Evolutionary conservation across 2,113 vertebrate genomes (phyloP), one percentile per base, ranked within the genome.

Genomic region (Recurvirostra avosetta): DNA sequence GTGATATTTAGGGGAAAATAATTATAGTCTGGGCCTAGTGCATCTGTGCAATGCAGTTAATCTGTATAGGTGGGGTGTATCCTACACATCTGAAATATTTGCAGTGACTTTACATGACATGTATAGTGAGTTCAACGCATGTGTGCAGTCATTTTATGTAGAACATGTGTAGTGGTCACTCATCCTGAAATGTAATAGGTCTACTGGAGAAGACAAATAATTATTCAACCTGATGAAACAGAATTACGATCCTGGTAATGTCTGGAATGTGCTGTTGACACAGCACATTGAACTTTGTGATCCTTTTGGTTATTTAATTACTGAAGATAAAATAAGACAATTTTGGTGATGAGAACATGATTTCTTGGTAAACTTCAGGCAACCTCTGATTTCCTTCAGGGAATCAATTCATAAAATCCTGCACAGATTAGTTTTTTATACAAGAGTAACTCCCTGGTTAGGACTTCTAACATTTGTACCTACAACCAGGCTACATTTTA

Each of bases 141-240:
- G 34, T 16, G 34, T 16, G 34, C 8, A 52, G 8, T 16, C 19
- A 45, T 52, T 66, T 92, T 72, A 79, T 75, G 78, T 68, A 79
- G 19, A 73, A 6, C 11, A 40, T 34, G 11, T 0, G 4, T 2
- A 40, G 6, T 36, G 2, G 1, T 38, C 20, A 34, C 12, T 50
- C 8, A 66, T 34, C 26, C 22, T 75, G 52, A 82, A 90, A 71
- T 29, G 29, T 53, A 32, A 43, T 30, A 55, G 8, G 55, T n/a
- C 12, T 72, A 7, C 9, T 12, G 11, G 8, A 38, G 21, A 90
- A 78, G 18, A 55, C 71, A 93, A 66, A 53, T 73, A 40, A 34
- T 3, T 56, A 9, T 72, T 84, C 27, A 65, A 11, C 10, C 8
- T 40, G 23, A 56, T 3, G 4, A 79, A 75, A 34, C 6, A 50